Percentiles rank a stretch among this genome's conserved stretches.
phyloP scores from a whole-genome alignment of 2,888 invertebrate genomes.

The Hemicrepidius hirtus region DNA sequence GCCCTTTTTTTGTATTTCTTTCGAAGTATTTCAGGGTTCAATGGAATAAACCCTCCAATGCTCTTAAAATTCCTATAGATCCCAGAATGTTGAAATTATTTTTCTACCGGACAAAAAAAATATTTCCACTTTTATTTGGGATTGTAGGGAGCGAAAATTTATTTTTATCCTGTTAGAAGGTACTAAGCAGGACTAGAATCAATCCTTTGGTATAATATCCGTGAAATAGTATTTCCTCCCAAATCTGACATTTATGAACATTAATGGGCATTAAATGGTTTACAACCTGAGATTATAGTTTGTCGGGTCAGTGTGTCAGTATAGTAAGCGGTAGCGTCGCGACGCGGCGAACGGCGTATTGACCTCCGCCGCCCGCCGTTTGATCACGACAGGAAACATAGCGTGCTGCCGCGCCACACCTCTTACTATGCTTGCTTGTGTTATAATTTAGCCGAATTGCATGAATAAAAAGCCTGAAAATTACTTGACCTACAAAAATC shows the following conservation, averaged over 20 bases:
- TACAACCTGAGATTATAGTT: constrained; percentile 60
- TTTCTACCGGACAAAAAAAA: no score
- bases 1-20: no score
- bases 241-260: constrained; percentile 58
- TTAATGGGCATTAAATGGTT: constrained; percentile 59
- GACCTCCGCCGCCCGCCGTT: constrained; percentile 50
- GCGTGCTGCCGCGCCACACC: constrained; percentile 54
- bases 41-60: no score
- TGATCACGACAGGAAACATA: constrained; percentile 56
- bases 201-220: constrained; percentile 10
- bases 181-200: neutral
- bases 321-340: constrained; percentile 50
- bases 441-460: constrained; percentile 48
- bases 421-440: constrained; percentile 47
- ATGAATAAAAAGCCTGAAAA: constrained; percentile 44
- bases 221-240: constrained; percentile 41
- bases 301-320: constrained; percentile 62
- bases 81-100: no score
- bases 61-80: no score
- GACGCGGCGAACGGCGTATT: constrained; percentile 47
- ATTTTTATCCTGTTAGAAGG: no score
- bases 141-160: no score
- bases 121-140: no score
- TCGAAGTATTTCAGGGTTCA: no score
- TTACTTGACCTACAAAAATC: constrained; percentile 44